Base-by-base conservation (phyloP, 1,140 invertebrate species). In the Tenebrio molitor region DNA sequence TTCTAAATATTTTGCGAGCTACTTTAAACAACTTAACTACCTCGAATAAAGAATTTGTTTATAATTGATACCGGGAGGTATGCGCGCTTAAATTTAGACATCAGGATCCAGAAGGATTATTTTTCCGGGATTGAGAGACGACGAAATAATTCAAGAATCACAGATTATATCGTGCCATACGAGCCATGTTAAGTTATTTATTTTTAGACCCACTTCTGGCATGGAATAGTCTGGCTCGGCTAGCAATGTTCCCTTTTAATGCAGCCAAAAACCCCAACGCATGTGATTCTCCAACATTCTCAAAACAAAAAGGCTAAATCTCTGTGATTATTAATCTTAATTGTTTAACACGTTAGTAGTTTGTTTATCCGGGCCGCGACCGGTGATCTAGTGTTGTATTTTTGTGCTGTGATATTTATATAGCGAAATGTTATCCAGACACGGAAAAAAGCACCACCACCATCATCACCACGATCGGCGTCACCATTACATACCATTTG, bases 401-500 rank as follows among this genome's bases (percentile, higher is more conserved):
- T 50, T 5, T 25, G 46, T 53, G 46, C 50, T 58, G 50, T 58
- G 50, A 58, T 58, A 58, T 58, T 58, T 58, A 44, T 50, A 17
- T n/a, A 8, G 21, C 29, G 39, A 8, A 53, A 72, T 72, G 71
- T 67, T 72, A 36, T 72, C 71, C 15, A 53, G 69, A 62, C 70
- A 72, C 15, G 68, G 69, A 12, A 74, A 76, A 33, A 74, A 76
- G 21, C 71, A 76, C 25, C 70, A 73, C 23, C 74, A 76, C 17
- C 72, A 76, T 19, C 74, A 69, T 25, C 53, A 74, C 16, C 58
- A 74, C 41, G 33, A 65, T 16, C 75, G 69, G 12, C 62, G 29
- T 12, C 75, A 77, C 34, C 69, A 75, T 12, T 79, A 79, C 70
- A 79, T 79, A 67, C 78, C 78, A 39, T 79, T 79, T 50, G 73